A percentile compares a stretch with the other conserved stretches of the same genome.
Conservation (phyloP, 2,113 vertebrate genomes). For the Periophthalmus modestus region DNA sequence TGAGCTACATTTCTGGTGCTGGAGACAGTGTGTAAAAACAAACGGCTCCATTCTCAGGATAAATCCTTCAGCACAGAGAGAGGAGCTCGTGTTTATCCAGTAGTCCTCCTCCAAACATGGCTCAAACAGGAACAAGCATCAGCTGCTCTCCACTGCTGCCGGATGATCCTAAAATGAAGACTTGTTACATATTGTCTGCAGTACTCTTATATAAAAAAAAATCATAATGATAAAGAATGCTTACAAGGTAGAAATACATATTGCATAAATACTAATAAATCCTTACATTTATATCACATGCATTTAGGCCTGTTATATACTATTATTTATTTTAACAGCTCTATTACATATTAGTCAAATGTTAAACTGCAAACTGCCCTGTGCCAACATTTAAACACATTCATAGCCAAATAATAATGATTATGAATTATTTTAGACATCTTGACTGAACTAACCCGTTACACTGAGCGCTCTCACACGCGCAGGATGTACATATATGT, state of each 20-base stretch:
- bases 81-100: constrained; percentile 58
- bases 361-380: too few relatives aligned
- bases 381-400: too few relatives aligned
- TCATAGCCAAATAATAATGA: too few relatives aligned
- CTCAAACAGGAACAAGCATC: constrained; percentile 48
- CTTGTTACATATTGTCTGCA: neutral
- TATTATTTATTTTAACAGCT: too few relatives aligned
- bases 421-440: too few relatives aligned
- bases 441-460: too few relatives aligned
- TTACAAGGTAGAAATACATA: too few relatives aligned
- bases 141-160: constrained; percentile 58
- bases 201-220: neutral
- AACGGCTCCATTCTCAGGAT: constrained; percentile 57
- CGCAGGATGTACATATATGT: neutral
- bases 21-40: constrained; percentile 46
- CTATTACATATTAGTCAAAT: too few relatives aligned
- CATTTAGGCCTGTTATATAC: too few relatives aligned
- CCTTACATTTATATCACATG: too few relatives aligned
- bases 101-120: constrained; percentile 53
- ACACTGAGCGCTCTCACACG: too few relatives aligned
- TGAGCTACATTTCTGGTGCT: constrained; percentile 19
- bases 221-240: neutral
- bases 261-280: too few relatives aligned
- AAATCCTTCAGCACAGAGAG: constrained; percentile 56
- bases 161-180: constrained; percentile 14